A percentile compares a stretch with the other conserved stretches of the same genome.
Evolutionary conservation across 2,113 vertebrate species (phyloP).

Genomic region (Catagonus wagneri): DNA sequence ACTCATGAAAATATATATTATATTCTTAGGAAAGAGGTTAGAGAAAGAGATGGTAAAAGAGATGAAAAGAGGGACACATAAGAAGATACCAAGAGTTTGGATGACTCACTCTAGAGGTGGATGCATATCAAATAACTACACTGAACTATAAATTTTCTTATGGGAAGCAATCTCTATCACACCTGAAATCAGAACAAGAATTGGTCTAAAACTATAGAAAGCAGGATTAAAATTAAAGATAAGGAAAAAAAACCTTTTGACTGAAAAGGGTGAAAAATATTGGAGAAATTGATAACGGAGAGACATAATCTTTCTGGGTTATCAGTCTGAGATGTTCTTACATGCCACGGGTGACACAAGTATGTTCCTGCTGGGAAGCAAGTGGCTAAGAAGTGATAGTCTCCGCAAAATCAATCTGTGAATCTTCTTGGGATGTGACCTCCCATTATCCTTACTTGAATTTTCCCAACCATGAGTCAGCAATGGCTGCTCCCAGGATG

Average conservation of each 20-base stretch:
- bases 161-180: not conserved
- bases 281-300: not conserved
- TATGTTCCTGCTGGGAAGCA: too few species aligned
- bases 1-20: slow-evolving; percentile 50
- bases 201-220: slow-evolving; percentile 5
- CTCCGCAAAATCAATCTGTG: too few species aligned
- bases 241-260: not conserved
- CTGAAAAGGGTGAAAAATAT: slow-evolving; percentile 14
- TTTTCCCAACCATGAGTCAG: slow-evolving; percentile 98
- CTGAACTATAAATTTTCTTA: not conserved
- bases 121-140: not conserved
- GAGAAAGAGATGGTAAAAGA: not conserved
- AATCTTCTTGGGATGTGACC: not conserved
- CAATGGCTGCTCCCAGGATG: slow-evolving; percentile 95
- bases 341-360: too few species aligned
- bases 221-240: slow-evolving; percentile 58
- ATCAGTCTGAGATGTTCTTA: too few species aligned
- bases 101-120: not conserved
- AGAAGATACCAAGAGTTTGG: not conserved
- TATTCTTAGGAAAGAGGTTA: slow-evolving; percentile 27
- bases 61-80: not conserved
- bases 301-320: not conserved
- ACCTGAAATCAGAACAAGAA: slow-evolving; percentile 1
- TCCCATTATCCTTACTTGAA: slow-evolving; percentile 91
- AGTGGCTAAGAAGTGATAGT: too few species aligned